Percentiles rank a stretch among this genome's conserved stretches.
Conservation (phyloP, 2,888 invertebrate species). For the Dioctria linearis region DNA sequence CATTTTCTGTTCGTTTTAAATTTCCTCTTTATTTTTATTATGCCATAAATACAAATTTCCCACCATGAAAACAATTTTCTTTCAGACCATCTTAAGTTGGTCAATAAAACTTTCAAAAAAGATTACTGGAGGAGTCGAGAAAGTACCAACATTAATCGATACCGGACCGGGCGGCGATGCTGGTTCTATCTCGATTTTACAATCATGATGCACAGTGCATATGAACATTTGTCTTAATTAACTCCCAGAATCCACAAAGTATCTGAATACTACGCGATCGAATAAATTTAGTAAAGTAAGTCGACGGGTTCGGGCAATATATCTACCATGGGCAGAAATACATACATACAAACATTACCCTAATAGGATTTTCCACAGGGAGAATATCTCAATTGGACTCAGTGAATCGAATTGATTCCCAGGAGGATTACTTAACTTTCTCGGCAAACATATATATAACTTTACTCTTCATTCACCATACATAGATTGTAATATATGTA, state of each 20-base stretch:
- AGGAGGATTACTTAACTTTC: slow-evolving; percentile 20
- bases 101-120: slow-evolving; percentile 10
- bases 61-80: neutral
- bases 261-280: slow-evolving; percentile 6
- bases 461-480: too few relatives aligned
- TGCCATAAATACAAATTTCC: neutral
- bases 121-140: neutral
- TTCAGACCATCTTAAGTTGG: neutral
- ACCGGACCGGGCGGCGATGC: neutral
- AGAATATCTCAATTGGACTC: slow-evolving; percentile 25
- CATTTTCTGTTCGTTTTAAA: too few relatives aligned
- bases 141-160: neutral
- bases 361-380: slow-evolving; percentile 22
- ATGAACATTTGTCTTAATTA: slow-evolving; percentile 37
- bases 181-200: neutral
- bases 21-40: neutral
- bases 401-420: slow-evolving; percentile 39
- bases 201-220: slow-evolving; percentile 16
- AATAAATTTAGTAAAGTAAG: slow-evolving; percentile 18
- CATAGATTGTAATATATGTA: neutral
- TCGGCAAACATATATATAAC: neutral
- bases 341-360: neutral
- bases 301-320: neutral
- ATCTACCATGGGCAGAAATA: neutral
- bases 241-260: neutral